Base-by-base conservation (phyloP, 2,113 vertebrate species). In the Patagioenas fasciata region DNA sequence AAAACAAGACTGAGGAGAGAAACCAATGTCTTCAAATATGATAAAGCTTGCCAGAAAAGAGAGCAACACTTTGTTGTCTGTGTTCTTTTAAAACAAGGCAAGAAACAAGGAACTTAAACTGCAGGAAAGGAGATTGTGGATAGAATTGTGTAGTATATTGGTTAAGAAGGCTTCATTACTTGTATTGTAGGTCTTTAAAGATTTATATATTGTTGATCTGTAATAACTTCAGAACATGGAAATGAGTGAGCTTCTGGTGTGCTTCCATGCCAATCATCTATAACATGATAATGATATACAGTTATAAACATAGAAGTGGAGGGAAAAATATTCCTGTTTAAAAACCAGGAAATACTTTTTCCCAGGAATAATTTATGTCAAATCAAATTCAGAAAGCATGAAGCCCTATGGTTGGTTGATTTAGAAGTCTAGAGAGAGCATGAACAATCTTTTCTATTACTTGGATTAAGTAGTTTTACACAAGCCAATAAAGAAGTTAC, bases 231-330 rank as follows among this genome's bases (percentile, higher is more conserved):
- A 78, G n/a, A 90, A 69, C 3, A 29, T 13, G 24, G 38, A 92
- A 50, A 34, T 2, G 2, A 57, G 24, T 47, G 28, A 69, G 8
- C 54, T 88, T 69, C 54, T 85, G 11, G 34, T 60, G 13, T 47
- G 5, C 9, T 92, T 75, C 25, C 23, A 44, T 11, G 79, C 32
- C 24, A 23, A 0, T 28, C 0, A 0, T 53, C 20, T 51, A 10
- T 29, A 80, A 32, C 0, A 1, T 42, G 19, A 26, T 5, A 72
- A 72, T 14, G 8, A 21, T 34, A 38, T 13, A 3, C 20, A 73
- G 38, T 38, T 56, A 23, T 13, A 72, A 72, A 75, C 0, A 1
- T 2, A 58, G 53, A 66, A 58, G 34, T 0, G 6, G 32, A 66
- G 2, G 21, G 25, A 5, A 44, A 83, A 77, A 36, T 38, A n/a